These are phyloP conservation scores for Promerops cafer DNA, from an alignment of 2,113 vertebrate species.

Conservation along the genomic window DNA sequence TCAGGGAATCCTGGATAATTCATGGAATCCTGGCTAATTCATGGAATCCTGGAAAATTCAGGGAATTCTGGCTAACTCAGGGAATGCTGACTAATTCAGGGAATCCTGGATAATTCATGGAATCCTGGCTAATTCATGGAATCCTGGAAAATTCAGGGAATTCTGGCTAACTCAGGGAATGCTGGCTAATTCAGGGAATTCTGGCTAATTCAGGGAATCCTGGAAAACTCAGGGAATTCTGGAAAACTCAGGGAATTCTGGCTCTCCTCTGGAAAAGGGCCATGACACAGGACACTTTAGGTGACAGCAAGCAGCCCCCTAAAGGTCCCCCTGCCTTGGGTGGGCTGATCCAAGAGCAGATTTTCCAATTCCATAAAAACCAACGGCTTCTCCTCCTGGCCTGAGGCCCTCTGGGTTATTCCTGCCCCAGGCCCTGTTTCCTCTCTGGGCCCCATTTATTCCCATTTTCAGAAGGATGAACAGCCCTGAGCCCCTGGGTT, in stretches of 20 bases:
- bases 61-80: neutral
- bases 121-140: fast-evolving
- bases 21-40: neutral
- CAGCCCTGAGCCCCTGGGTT: neutral
- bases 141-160: fast-evolving
- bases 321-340: neutral
- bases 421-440: neutral
- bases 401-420: neutral
- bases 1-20: neutral
- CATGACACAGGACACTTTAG: neutral
- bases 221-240: fast-evolving
- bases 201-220: neutral
- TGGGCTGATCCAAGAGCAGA: neutral
- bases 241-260: too few species aligned
- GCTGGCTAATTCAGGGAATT: fast-evolving
- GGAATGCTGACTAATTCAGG: fast-evolving
- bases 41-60: neutral
- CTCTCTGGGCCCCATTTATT: neutral
- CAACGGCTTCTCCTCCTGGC: neutral
- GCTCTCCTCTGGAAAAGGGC: neutral
- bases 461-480: neutral
- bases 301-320: neutral
- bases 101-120: neutral
- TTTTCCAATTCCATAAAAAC: neutral
- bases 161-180: fast-evolving